Conservation (phyloP, 1,140 invertebrate genomes). For the Temnothorax nylanderi region DNA sequence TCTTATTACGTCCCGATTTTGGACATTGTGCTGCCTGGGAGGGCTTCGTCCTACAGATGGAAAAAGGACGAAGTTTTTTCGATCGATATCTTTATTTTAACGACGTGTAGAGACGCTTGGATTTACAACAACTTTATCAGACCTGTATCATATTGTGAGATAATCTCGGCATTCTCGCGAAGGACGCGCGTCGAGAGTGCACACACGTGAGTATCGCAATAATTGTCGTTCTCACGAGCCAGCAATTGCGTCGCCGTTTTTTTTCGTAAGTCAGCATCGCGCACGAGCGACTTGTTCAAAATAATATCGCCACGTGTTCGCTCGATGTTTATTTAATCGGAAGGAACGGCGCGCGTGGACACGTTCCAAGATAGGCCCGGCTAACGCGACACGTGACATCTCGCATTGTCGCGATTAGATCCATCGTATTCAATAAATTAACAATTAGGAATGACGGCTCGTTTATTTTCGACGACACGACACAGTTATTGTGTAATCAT, state of each 20-base stretch:
- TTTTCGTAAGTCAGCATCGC: background rate
- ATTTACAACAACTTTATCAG: background rate
- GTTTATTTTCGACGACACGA: background rate
- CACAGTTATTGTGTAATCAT: background rate
- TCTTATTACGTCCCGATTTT: too few species aligned
- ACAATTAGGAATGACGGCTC: background rate
- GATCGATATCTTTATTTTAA: background rate
- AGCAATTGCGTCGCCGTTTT: background rate
- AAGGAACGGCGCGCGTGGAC: background rate
- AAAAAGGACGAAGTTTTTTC: background rate
- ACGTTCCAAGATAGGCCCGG: background rate
- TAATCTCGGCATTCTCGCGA: conserved; percentile 8
- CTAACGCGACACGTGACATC: background rate
- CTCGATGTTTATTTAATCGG: background rate
- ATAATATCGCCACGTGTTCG: conserved; percentile 5
- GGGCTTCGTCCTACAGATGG: background rate
- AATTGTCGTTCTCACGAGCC: background rate
- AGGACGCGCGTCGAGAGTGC: background rate
- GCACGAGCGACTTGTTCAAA: background rate
- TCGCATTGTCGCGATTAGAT: background rate
- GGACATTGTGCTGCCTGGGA: too few species aligned
- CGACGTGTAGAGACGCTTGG: background rate
- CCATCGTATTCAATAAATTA: background rate
- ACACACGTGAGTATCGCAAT: background rate
- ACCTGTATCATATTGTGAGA: background rate